Conservation (phyloP, 2,888 invertebrate genomes). For the Litoditis marina region DNA sequence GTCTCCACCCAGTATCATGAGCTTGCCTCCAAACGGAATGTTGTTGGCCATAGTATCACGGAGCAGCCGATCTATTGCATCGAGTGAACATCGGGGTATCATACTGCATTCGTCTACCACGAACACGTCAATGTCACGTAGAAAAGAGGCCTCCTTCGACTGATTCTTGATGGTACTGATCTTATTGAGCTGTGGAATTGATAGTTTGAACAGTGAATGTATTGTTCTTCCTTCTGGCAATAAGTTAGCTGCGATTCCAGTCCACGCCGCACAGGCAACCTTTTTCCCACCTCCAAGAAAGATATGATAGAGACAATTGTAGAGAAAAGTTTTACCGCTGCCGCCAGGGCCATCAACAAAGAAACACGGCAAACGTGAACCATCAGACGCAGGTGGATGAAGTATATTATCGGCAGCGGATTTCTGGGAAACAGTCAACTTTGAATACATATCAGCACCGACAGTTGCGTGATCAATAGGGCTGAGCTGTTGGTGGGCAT, state of each 20-base stretch:
- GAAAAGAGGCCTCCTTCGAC: not conserved
- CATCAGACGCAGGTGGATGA: no score
- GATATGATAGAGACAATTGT: conserved; percentile 16
- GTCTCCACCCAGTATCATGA: conserved; percentile 22
- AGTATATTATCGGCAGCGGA: no score
- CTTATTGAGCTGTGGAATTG: no score
- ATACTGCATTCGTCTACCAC: conserved; percentile 22
- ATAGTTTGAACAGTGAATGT: conserved; percentile 16
- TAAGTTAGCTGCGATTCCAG: conserved; percentile 24
- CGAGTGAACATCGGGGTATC: conserved; percentile 14
- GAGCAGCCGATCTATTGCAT: conserved; percentile 16
- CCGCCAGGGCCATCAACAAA: conserved; percentile 22
- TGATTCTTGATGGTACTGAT: no score
- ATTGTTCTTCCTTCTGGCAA: conserved; percentile 24
- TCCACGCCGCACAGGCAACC: conserved; percentile 19
- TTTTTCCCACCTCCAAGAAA: no score
- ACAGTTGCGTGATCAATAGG: not conserved
- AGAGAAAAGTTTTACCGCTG: conserved; percentile 20
- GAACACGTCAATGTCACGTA: conserved; percentile 10
- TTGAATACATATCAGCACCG: not conserved
- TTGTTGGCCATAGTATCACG: conserved; percentile 12
- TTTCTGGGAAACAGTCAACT: conserved; percentile 5
- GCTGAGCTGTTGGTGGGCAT: no score
- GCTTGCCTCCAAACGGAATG: conserved; percentile 26
- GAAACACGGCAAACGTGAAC: no score